Conservation (phyloP, 2,113 vertebrate species). For the Columbina picui region DNA sequence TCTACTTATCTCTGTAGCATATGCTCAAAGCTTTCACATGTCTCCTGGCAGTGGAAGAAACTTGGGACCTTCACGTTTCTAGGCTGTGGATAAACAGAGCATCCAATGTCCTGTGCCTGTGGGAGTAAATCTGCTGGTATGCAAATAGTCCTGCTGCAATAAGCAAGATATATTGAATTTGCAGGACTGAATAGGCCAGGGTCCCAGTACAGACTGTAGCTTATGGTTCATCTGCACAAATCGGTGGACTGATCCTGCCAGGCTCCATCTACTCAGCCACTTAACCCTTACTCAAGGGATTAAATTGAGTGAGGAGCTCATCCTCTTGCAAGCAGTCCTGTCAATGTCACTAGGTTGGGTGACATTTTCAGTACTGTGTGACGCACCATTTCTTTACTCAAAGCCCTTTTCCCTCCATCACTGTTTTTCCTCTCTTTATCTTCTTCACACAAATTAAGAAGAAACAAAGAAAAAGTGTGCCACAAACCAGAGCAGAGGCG, state of each 20-base stretch:
- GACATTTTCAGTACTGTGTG: neutral
- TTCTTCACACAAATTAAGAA: neutral
- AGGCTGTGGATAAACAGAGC: slow-evolving; percentile 24
- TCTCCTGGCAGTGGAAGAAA: slow-evolving; percentile 24
- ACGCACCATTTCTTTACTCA: neutral
- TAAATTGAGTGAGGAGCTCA: neutral
- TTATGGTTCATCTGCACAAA: neutral
- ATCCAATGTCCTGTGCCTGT: neutral
- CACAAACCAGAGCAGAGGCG: neutral
- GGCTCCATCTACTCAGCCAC: neutral
- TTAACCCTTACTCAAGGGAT: neutral
- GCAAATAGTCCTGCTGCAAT: neutral
- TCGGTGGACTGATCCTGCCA: neutral
- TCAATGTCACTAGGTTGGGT: neutral
- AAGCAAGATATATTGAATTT: neutral
- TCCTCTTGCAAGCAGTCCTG: neutral
- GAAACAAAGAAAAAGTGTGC: slow-evolving; percentile 8
- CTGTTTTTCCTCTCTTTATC: neutral
- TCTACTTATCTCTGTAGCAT: slow-evolving; percentile 30
- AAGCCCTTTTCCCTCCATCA: neutral
- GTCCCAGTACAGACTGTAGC: neutral
- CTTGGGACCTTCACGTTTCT: slow-evolving; percentile 14
- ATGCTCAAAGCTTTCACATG: slow-evolving; percentile 27
- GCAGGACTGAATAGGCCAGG: neutral
- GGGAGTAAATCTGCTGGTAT: slow-evolving; percentile 1